Evolutionary conservation across 2,888 invertebrate species (phyloP).

Genomic region (Salticus scenicus): DNA sequence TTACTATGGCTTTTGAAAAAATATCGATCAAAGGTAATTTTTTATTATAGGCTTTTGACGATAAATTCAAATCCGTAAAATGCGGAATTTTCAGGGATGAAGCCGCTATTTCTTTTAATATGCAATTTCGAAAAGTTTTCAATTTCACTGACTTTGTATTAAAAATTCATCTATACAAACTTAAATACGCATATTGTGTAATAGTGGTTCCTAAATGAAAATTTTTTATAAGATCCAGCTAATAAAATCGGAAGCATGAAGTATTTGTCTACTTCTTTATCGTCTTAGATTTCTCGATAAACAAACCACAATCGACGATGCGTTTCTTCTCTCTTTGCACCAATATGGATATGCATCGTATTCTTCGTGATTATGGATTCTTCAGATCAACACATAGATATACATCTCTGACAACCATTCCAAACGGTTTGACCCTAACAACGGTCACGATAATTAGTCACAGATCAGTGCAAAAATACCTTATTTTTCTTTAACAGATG

Average conservation of each 20-base stretch:
- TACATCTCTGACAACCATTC: background rate
- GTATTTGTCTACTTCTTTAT: background rate
- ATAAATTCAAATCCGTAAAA: no score
- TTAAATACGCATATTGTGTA: no score
- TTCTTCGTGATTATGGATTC: background rate
- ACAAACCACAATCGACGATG: background rate
- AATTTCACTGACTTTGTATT: no score
- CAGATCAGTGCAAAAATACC: background rate
- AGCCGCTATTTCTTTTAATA: no score
- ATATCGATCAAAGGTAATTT: no score
- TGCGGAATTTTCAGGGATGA: no score
- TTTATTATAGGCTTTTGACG: no score
- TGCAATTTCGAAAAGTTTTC: no score
- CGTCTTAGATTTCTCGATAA: background rate
- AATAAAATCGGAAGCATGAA: slow-evolving; percentile 4
- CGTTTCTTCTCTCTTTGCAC: background rate
- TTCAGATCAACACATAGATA: background rate
- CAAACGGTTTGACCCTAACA: slow-evolving; percentile 23
- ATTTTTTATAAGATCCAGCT: no score
- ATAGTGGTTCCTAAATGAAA: no score
- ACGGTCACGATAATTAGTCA: slow-evolving; percentile 26
- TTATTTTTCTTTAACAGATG: background rate
- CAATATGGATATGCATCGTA: background rate
- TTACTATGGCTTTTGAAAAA: no score
- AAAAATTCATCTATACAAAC: no score